Conservation (phyloP, 2,113 vertebrate genomes). For the Gobiocypris rarus region DNA sequence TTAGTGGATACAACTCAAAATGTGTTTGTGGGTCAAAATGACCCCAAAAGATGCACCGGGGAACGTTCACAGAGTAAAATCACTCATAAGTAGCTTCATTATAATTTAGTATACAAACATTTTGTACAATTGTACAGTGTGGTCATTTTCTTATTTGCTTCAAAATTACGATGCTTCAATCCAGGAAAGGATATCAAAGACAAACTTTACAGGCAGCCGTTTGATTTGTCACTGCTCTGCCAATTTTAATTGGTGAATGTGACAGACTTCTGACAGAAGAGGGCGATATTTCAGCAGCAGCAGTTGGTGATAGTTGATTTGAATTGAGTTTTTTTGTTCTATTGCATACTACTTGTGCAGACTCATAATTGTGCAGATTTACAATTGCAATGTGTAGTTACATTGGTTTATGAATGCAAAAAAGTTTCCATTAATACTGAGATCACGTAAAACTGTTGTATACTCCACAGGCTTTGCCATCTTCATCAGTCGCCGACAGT, state of each 20-base stretch:
- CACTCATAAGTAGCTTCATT: neutral
- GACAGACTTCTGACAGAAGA: neutral
- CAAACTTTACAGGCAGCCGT: neutral
- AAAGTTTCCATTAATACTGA: neutral
- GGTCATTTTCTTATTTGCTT: too few species aligned
- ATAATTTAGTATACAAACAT: neutral
- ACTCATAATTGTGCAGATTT: neutral
- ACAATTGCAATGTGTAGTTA: neutral
- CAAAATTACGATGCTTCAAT: too few species aligned
- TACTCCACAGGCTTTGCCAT: slow-evolving; percentile 80
- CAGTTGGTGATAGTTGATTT: neutral
- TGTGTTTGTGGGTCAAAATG: neutral
- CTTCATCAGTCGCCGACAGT: slow-evolving; percentile 80
- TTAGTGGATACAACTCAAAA: neutral
- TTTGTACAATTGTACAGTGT: too few species aligned
- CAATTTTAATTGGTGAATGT: neutral
- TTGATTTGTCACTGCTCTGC: neutral
- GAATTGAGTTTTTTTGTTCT: neutral
- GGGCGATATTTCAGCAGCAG: neutral
- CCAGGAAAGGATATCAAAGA: neutral
- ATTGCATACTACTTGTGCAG: neutral
- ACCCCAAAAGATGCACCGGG: neutral
- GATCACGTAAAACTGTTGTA: neutral
- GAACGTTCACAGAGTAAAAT: neutral
- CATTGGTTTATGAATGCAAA: neutral